Base-by-base conservation (phyloP, 2,888 invertebrate genomes). In the Choristoneura rosaceana region DNA sequence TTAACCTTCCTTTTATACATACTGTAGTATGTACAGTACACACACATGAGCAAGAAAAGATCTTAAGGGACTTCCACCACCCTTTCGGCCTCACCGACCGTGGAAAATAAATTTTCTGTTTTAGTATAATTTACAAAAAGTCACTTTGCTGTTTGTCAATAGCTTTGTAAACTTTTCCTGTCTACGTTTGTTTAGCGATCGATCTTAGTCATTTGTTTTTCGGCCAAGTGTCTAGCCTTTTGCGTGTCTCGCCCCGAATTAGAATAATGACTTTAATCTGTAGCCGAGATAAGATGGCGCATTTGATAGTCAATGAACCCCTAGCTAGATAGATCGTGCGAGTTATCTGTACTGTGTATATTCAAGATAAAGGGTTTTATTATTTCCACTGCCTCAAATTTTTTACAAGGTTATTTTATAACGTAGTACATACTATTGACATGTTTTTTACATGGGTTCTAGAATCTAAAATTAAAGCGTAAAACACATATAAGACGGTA, bases 21-120 rank as follows among this genome's bases (percentile, higher is more conserved):
- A 41, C 41, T 41, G 3, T 9, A 41, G 8, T 9, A 8, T 41
- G 41, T 41, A 41, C 9, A 10, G 25, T 25, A 25, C 25, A 25
- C 7, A 38, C 43, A 12, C 43, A 12, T 12, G 4, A 47, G 5
- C n/a, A n/a, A 47, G 47, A 7, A 47, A 47, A 47, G n/a, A n/a
- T 47, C 14, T 0, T 67, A 55, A 76, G 60, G 52, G 65, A 43
- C 80, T 93, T 92, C 10, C 17, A 15, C 50, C 50, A 50, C 15
- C 50, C 50, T 15, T 15, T 15, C 15, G 14, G 47, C 50, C 50
- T 8, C 50, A 50, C 15, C 4, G 15, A 14, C 47, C 17, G 15
- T 52, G 50, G 50, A 52, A 52, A 55, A 55, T 15, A 55, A 17
- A 12, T 17, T 4, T 4, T 4, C 25, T 52, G 25, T 55, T 55